These are phyloP conservation scores for Python bivittatus DNA, from an alignment of 2,113 vertebrate species.

Conservation along the genomic window DNA sequence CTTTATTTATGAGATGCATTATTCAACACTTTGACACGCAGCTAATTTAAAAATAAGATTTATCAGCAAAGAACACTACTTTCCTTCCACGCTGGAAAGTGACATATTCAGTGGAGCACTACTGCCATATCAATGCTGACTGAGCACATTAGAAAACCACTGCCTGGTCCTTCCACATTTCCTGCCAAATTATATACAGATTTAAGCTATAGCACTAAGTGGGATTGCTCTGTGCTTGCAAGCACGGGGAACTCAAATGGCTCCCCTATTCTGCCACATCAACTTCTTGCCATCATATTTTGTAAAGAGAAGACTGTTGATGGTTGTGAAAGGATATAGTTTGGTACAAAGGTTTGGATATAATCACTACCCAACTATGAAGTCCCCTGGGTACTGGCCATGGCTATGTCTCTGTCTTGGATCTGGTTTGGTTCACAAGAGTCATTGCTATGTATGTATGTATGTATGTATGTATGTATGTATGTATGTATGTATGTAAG, in stretches of 20 bases:
- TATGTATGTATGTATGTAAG: background rate
- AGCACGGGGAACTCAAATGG: background rate
- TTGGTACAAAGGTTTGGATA: background rate
- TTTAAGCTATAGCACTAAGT: background rate
- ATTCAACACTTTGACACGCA: constrained; percentile 49
- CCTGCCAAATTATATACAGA: background rate
- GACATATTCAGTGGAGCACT: background rate
- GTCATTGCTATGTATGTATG: background rate
- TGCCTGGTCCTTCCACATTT: background rate
- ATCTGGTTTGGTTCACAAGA: background rate
- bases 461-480: too few relatives aligned
- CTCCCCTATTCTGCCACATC: background rate
- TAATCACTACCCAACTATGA: background rate
- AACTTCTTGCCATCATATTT: background rate
- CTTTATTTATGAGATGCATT: constrained; percentile 45
- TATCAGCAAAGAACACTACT: constrained; percentile 44
- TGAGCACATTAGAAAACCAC: background rate
- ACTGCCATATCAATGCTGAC: background rate
- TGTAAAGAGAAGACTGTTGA: background rate
- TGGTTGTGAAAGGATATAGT: background rate
- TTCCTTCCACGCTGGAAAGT: constrained; percentile 1
- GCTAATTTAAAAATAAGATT: constrained; percentile 54
- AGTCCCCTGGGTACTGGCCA: background rate
- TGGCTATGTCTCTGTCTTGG: background rate
- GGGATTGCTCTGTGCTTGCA: background rate